Evolutionary conservation across 2,888 invertebrate species (phyloP).

Genomic region (Microplitis deprimator): DNA sequence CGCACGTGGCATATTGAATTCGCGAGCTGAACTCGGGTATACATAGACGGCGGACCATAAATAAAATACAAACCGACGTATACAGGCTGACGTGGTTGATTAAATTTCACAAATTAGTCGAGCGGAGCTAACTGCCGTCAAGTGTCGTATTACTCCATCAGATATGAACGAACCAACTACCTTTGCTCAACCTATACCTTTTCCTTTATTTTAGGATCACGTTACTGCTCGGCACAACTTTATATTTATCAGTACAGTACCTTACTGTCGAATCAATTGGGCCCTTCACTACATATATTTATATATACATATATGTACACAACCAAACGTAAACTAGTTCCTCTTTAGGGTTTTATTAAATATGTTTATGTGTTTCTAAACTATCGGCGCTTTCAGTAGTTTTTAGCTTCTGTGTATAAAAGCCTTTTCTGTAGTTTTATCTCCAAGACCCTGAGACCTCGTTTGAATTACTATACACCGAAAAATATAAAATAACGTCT

Average conservation of each 20-base stretch:
- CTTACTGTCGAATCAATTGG: not conserved
- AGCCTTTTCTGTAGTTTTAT: no score
- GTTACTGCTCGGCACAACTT: conserved; percentile 32
- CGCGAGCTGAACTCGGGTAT: not conserved
- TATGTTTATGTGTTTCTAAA: no score
- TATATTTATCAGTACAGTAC: conserved; percentile 24
- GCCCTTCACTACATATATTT: not conserved
- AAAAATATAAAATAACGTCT: no score
- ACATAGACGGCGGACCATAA: not conserved
- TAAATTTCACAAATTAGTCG: conserved; percentile 65
- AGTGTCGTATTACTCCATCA: conserved; percentile 53
- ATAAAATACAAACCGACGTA: conserved; percentile 21
- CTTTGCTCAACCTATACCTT: conserved; percentile 9
- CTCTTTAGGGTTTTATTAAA: no score
- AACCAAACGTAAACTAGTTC: not conserved
- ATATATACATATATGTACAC: not conserved
- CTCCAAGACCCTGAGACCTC: not conserved
- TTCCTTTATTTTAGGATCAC: conserved; percentile 28
- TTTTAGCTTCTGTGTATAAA: no score
- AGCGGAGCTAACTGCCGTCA: conserved; percentile 57
- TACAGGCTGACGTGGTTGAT: conserved; percentile 56
- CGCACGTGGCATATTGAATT: conserved; percentile 43
- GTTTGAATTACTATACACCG: not conserved
- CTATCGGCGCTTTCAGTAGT: no score
- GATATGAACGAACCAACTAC: not conserved